Percentiles rank a stretch among this genome's conserved stretches.
These are phyloP conservation scores for Pomatostomus ruficeps DNA, from an alignment of 2,113 vertebrate species.

Conservation along the genomic window DNA sequence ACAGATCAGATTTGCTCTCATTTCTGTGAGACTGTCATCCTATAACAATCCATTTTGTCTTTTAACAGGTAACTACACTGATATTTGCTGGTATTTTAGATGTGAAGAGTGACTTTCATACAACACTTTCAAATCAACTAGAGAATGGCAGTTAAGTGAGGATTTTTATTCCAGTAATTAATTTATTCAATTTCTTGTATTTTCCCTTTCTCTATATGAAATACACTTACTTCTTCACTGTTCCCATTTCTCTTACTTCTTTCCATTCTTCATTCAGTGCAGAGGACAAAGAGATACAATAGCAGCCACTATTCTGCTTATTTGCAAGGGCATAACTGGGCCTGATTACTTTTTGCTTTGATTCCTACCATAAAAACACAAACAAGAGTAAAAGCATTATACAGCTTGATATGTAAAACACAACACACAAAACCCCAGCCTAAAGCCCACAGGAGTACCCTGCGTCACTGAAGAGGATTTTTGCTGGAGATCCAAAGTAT, in stretches of 20 bases:
- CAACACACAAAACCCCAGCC: not conserved
- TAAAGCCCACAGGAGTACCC: not conserved
- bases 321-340: slow-evolving; percentile 81
- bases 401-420: not conserved
- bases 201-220: not conserved
- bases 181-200: not conserved
- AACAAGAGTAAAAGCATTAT: not conserved
- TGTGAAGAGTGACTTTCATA: not conserved
- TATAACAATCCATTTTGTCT: not conserved
- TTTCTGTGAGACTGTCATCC: not conserved
- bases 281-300: slow-evolving; percentile 76
- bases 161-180: not conserved
- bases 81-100: not conserved
- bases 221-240: slow-evolving; percentile 78
- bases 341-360: slow-evolving; percentile 39
- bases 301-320: slow-evolving; percentile 73
- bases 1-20: not conserved
- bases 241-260: slow-evolving; percentile 76
- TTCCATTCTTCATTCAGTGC: slow-evolving; percentile 76
- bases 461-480: not conserved
- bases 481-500: not conserved
- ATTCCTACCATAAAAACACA: slow-evolving; percentile 46
- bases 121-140: not conserved
- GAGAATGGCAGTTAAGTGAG: not conserved
- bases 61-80: not conserved